A percentile compares a stretch with the other conserved stretches of the same genome.
Conservation (phyloP, 2,888 invertebrate genomes). For the Deilephila porcellus region DNA sequence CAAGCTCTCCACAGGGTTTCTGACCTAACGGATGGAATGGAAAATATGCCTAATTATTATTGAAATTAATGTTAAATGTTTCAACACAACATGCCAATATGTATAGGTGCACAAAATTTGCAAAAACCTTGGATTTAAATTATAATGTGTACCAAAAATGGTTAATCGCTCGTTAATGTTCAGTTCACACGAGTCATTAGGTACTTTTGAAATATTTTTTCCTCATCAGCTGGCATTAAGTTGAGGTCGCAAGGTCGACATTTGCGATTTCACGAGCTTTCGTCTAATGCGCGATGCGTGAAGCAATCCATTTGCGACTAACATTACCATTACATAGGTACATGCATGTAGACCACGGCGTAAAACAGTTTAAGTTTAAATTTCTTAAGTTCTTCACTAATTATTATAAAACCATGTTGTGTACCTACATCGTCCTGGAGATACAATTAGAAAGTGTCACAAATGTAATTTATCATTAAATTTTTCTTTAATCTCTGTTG, state of each 20-base stretch:
- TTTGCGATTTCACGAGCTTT: conserved; percentile 14
- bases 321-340: not conserved
- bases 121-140: not conserved
- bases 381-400: too few relatives aligned
- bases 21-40: not conserved
- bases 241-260: not conserved
- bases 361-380: not conserved
- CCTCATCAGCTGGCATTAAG: not conserved
- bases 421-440: too few relatives aligned
- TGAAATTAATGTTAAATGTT: not conserved
- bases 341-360: not conserved
- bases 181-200: conserved; percentile 6
- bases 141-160: not conserved
- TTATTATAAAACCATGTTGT: too few relatives aligned
- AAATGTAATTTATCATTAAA: too few relatives aligned
- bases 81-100: not conserved
- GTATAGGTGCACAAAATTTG: not conserved
- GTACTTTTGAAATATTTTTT: not conserved
- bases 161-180: not conserved
- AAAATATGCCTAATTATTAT: not conserved
- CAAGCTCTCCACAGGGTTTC: not conserved
- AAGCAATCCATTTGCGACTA: not conserved
- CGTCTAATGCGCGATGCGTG: not conserved
- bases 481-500: too few relatives aligned
- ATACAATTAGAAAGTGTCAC: too few relatives aligned